Base-by-base conservation (phyloP, 2,113 vertebrate genomes). In the Phoxinus phoxinus region DNA sequence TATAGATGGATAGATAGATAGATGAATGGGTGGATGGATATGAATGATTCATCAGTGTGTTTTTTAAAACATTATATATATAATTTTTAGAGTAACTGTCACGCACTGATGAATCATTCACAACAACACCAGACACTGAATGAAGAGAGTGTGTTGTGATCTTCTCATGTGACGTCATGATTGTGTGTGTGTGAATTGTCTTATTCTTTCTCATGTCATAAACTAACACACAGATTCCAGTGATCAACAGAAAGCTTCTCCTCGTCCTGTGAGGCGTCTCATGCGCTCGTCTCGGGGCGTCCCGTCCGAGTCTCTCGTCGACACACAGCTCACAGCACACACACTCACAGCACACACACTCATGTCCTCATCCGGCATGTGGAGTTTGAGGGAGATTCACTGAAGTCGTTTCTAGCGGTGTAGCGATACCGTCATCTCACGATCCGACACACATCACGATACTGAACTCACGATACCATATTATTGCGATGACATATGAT, bases 261-360 rank as follows among this genome's bases (percentile, higher is more conserved):
- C 69, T 90, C 85, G 88, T 90, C 11, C 35, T 63, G 21, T 56
- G 79, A 84, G 79, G 67, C 86, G 85, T 63, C 81, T 89, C 82
- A 3, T 90, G 89, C 82, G 87, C 84, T 65, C 25, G 7, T 51
- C 73, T 75, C 44, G 5, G 4, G 8, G 30, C 46, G 13, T 75
- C 73, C 27, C 25, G 6, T 74, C 15, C n/a, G 7, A 27, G 12
- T 48, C 41, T 17, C 23, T 7, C 41, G n/a, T 27, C 12, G 48
- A 32, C 0, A 15, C 53, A 41, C 53, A 79, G n/a, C 61, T n/a
- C 35, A 11, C 11, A 71, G 67, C 67, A 71, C 32, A 41, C 56
- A 61, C 56, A 80, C 61, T 25, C 10, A 12, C 12, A 72, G 37
- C 69, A 72, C 1, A 12, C 6, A 15, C 19, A 6, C 12, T 6